A percentile compares a stretch with the other conserved stretches of the same genome.
Conservation (phyloP, 2,888 invertebrate genomes). For the Campaea margaritaria region DNA sequence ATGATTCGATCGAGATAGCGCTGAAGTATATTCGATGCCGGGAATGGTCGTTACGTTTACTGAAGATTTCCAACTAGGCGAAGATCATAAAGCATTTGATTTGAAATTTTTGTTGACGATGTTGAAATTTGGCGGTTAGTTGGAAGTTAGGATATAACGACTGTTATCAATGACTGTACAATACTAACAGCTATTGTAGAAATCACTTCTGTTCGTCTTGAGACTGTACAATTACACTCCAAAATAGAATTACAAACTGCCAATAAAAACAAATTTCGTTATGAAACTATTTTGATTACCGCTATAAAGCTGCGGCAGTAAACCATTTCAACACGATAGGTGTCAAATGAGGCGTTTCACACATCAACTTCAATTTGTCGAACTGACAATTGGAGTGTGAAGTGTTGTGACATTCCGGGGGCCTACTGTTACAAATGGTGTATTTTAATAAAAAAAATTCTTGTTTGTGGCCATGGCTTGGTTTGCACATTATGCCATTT, state of each 20-base stretch:
- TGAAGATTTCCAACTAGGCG: too few relatives aligned
- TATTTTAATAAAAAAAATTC: neutral
- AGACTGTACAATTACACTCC: neutral
- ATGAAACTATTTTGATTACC: conserved; percentile 38
- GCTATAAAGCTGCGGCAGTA: conserved; percentile 38
- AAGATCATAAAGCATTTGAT: too few relatives aligned
- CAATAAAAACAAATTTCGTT: conserved; percentile 17
- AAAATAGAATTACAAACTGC: conserved; percentile 1
- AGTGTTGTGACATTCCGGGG: conserved; percentile 58
- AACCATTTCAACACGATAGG: conserved; percentile 50
- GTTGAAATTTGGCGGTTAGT: too few relatives aligned
- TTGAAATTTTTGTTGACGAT: too few relatives aligned
- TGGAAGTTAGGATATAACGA: too few relatives aligned
- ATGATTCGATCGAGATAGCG: too few relatives aligned
- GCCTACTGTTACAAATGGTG: conserved; percentile 45
- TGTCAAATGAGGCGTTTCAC: conserved; percentile 65
- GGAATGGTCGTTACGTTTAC: too few relatives aligned
- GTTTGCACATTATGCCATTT: too few relatives aligned
- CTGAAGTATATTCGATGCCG: too few relatives aligned
- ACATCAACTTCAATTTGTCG: conserved; percentile 72
- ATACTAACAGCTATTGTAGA: too few relatives aligned
- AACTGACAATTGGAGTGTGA: conserved; percentile 67
- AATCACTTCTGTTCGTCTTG: too few relatives aligned
- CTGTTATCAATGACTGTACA: too few relatives aligned
- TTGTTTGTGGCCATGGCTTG: neutral